phyloP scores from a whole-genome alignment of 2,888 invertebrate genomes.

The Allophyes oxyacanthae region DNA sequence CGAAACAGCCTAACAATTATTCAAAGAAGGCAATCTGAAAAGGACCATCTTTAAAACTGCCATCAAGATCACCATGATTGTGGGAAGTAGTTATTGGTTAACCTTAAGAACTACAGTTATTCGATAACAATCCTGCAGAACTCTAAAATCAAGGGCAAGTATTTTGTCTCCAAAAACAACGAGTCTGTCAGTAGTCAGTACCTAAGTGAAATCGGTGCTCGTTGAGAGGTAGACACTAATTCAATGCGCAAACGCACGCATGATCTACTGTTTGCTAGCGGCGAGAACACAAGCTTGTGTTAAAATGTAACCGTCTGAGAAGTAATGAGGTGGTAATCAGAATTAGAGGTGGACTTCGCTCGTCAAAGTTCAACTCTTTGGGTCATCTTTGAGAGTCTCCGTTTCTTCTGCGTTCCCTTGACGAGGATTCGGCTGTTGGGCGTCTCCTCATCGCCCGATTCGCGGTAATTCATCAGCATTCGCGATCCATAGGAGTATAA shows the following conservation, averaged over 20 bases:
- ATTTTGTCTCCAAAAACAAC: slow-evolving; percentile 55
- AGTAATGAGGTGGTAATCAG: slow-evolving; percentile 45
- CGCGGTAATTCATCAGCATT: too few relatives aligned
- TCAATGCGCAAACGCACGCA: slow-evolving; percentile 69
- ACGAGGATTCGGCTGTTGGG: too few relatives aligned
- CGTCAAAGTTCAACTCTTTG: slow-evolving; percentile 18
- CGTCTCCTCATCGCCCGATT: too few relatives aligned
- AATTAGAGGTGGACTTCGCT: slow-evolving; percentile 26
- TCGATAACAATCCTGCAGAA: slow-evolving; percentile 1
- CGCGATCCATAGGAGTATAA: too few relatives aligned
- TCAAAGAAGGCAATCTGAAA: too few relatives aligned
- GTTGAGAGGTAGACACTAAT: slow-evolving; percentile 66
- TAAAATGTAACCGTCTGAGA: slow-evolving; percentile 55
- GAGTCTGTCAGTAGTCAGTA: slow-evolving; percentile 24
- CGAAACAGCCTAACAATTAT: too few relatives aligned
- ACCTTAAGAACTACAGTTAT: too few relatives aligned
- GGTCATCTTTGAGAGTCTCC: too few relatives aligned
- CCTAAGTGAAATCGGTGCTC: slow-evolving; percentile 64
- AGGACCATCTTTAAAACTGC: too few relatives aligned
- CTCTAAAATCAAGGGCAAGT: slow-evolving; percentile 30
- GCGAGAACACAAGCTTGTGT: slow-evolving; percentile 73
- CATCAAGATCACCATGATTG: too few relatives aligned
- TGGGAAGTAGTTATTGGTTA: too few relatives aligned
- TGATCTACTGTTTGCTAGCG: slow-evolving; percentile 76
- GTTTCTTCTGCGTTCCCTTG: too few relatives aligned